phyloP scores from a whole-genome alignment of 1,140 invertebrate species.

The Pararge aegeria region DNA sequence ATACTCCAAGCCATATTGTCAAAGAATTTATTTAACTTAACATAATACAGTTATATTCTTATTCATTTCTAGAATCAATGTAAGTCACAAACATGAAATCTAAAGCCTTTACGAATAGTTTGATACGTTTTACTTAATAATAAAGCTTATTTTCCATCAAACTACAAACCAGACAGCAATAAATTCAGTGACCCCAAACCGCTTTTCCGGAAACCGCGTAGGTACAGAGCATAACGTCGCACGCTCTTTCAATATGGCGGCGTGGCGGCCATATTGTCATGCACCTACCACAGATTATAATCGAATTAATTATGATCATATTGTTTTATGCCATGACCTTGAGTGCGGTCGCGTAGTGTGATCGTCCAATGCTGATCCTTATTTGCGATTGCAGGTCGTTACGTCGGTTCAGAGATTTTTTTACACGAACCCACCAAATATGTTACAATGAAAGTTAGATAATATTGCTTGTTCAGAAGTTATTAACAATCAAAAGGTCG shows the following conservation, averaged over 20 bases:
- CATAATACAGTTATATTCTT: no score
- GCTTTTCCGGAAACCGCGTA: slow-evolving; percentile 62
- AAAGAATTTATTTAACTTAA: no score
- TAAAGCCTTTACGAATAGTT: no score
- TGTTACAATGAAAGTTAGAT: slow-evolving; percentile 15
- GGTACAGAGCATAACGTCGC: slow-evolving; percentile 43
- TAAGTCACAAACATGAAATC: no score
- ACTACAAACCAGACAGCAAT: slow-evolving; percentile 5
- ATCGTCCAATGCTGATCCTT: slow-evolving; percentile 55
- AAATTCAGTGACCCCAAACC: slow-evolving; percentile 64
- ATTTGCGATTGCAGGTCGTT: slow-evolving; percentile 53
- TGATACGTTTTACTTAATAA: no score
- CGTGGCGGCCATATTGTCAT: slow-evolving; percentile 28
- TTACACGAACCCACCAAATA: slow-evolving; percentile 14
- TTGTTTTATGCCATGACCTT: slow-evolving; percentile 63
- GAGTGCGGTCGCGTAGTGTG: slow-evolving; percentile 54
- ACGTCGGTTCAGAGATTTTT: slow-evolving; percentile 32
- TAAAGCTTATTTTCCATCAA: neutral
- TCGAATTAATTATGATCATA: slow-evolving; percentile 57
- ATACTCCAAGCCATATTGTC: no score
- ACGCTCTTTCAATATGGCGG: slow-evolving; percentile 43
- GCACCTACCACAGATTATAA: slow-evolving; percentile 30
- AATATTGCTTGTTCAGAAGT: neutral
- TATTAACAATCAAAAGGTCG: slow-evolving; percentile 17
- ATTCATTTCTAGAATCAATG: no score